These are phyloP conservation scores for Xerus rutilus DNA, from an alignment of 2,797 vertebrate species.

Conservation along the genomic window DNA sequence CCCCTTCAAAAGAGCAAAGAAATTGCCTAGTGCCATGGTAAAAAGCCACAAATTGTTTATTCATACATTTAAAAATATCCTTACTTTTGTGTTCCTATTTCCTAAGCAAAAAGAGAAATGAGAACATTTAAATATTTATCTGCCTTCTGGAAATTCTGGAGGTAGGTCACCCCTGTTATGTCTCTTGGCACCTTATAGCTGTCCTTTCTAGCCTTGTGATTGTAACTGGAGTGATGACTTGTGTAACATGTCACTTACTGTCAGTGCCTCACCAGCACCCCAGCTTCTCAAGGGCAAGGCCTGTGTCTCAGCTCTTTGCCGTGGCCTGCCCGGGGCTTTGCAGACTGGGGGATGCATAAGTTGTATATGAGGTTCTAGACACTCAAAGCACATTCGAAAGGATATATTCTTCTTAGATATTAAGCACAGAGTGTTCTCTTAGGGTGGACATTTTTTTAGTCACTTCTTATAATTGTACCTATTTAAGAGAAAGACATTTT, in stretches of 20 bases:
- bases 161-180: neutral
- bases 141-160: slow-evolving; percentile 14
- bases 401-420: neutral
- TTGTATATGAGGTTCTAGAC: neutral
- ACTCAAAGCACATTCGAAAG: neutral
- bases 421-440: neutral
- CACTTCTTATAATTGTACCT: neutral
- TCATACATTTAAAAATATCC: neutral
- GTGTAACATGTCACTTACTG: neutral
- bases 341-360: neutral
- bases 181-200: neutral
- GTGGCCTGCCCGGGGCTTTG: neutral
- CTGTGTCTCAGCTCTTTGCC: neutral
- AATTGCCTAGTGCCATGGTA: neutral
- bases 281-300: neutral
- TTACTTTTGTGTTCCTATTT: neutral
- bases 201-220: neutral
- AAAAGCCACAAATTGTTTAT: neutral
- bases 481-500: slow-evolving; percentile 23
- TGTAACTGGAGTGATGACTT: neutral
- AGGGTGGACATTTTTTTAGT: neutral
- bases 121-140: neutral
- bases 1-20: neutral
- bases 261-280: neutral
- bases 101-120: neutral